phyloP scores from a whole-genome alignment of 1,140 invertebrate species.

The Zaprionus gabonicus region DNA sequence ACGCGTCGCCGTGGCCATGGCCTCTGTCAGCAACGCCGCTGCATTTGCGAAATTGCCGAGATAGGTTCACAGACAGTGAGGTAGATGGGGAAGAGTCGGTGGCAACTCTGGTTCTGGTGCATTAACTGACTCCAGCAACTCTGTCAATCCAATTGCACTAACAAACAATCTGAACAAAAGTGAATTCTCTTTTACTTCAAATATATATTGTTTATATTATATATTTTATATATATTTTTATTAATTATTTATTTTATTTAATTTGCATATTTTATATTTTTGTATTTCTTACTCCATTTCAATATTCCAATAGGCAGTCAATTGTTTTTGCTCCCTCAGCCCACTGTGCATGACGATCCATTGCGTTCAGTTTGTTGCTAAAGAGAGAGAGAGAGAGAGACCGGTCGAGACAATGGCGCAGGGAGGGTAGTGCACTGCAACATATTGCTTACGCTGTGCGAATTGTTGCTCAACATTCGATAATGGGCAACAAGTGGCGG shows the following conservation, averaged over 20 bases:
- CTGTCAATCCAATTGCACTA: neutral
- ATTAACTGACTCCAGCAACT: neutral
- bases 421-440: neutral
- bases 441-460: constrained; percentile 34
- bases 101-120: neutral
- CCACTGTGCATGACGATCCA: constrained; percentile 39
- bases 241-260: neutral
- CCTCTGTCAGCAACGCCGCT: constrained; percentile 70
- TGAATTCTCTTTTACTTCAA: too few relatives aligned
- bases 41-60: constrained; percentile 70
- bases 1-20: constrained; percentile 20
- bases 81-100: too few relatives aligned
- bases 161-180: too few relatives aligned
- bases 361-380: constrained; percentile 25
- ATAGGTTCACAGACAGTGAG: neutral
- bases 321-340: constrained; percentile 8
- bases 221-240: neutral
- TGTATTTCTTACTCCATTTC: neutral
- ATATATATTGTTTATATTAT: too few relatives aligned
- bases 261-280: neutral
- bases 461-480: constrained; percentile 50
- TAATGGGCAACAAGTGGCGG: constrained; percentile 66
- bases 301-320: constrained; percentile 35
- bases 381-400: constrained; percentile 2
- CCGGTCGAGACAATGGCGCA: too few relatives aligned